Evolutionary conservation across 1,140 invertebrate species (phyloP).

Genomic region (Brachionus rotundiformis): DNA sequence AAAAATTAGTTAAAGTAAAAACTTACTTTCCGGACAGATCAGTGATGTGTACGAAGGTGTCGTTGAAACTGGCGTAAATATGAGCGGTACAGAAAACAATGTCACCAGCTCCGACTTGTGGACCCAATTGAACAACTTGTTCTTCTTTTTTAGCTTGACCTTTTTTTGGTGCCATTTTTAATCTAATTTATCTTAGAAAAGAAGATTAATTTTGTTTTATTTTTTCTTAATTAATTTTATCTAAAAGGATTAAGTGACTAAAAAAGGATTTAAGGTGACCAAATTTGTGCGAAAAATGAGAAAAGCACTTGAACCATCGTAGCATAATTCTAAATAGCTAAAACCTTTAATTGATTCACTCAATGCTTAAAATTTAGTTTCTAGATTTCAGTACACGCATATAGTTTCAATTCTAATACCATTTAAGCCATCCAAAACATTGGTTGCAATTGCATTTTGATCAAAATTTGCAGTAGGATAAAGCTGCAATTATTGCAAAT

Average conservation of each 20-base stretch:
- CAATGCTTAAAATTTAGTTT: slow-evolving; percentile 36
- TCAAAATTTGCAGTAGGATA: not conserved
- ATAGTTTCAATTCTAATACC: not conserved
- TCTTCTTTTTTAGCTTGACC: slow-evolving; percentile 91
- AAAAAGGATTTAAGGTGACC: slow-evolving; percentile 13
- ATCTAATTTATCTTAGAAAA: not conserved
- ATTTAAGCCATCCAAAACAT: not conserved
- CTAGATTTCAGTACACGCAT: not conserved
- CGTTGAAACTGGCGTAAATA: slow-evolving; percentile 99
- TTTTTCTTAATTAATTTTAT: not conserved
- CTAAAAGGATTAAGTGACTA: not conserved
- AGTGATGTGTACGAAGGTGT: slow-evolving; percentile 99
- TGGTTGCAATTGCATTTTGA: slow-evolving; percentile 4
- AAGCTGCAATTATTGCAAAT: slow-evolving; percentile 19
- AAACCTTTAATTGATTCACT: slow-evolving; percentile 3
- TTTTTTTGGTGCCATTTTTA: slow-evolving; percentile 88
- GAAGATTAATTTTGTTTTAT: not conserved
- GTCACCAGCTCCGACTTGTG: slow-evolving; percentile 94
- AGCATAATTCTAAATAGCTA: slow-evolving; percentile 20
- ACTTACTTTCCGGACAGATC: slow-evolving; percentile 88
- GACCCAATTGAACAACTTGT: slow-evolving; percentile 91
- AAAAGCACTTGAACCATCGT: not conserved
- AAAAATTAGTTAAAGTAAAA: not conserved
- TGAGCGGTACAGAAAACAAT: slow-evolving; percentile 98
- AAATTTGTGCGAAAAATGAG: not conserved